Evolutionary conservation across 2,113 vertebrate genomes (phyloP), one percentile per base, ranked within the genome.

Genomic region (Boulengeromyrus knoepffleri): DNA sequence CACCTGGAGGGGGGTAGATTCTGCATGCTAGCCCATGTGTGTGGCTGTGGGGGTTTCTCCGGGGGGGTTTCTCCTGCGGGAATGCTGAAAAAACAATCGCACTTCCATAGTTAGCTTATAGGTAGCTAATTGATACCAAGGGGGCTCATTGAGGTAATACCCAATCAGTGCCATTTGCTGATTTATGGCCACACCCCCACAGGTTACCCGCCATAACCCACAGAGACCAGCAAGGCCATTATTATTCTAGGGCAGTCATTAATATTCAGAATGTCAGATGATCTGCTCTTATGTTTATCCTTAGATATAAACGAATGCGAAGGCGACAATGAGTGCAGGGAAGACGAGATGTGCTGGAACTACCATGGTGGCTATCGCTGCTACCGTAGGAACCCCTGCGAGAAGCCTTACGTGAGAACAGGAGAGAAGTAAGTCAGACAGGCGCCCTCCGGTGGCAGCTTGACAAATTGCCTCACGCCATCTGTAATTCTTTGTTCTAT

Each of bases 271-370:
- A 46, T 24, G 46, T 66, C 39, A 10, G 6, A 9, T 80, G 46
- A 24, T 80, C 49, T 19, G 17, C 17, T 83, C 15, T 42, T 90
- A n/a, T 45, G 47, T 90, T 50, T 89, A n/a, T 74, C 4, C 85
- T 74, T 92, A 99, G 99, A 99, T 92, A 97, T 98, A 93, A 98
- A 99, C 24, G 99, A 99, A 93, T 99, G 99, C 90, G 98, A 99
- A 92, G 96, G 95, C 0, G 96, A 96, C 90, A 96, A 97, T 90
- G 96, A 97, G 85, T 99, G 99, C 95, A 95, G 96, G 91, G 98
- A 99, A 89, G 97, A 99, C 24, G 97, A 99, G 92, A 98, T 97
- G 92, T 99, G 99, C 93, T 99, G 98, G 97, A 99, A 99, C 94
- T 99, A 99, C 91, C 97, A 97, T 0, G 98, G 99, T 39, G 97